phyloP scores from a whole-genome alignment of 2,888 invertebrate genomes.

The Molorchus minor region DNA sequence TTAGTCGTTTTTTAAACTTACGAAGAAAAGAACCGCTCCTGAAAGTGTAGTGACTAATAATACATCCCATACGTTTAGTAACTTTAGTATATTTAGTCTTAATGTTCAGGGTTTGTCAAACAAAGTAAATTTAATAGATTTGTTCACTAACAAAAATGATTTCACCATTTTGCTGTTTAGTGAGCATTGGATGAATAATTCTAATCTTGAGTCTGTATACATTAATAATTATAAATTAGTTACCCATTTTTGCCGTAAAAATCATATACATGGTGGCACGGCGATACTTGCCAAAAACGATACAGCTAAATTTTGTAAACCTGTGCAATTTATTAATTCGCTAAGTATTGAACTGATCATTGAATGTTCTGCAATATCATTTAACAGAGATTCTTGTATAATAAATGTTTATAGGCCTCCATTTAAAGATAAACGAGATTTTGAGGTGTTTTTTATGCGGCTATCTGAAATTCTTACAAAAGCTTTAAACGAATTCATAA shows the following conservation, averaged over 20 bases:
- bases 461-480: neutral
- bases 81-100: neutral
- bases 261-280: neutral
- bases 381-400: no score
- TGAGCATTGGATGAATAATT: neutral
- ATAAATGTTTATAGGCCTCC: neutral
- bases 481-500: neutral
- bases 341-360: neutral
- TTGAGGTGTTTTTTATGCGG: neutral
- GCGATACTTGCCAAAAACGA: neutral
- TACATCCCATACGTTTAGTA: no score
- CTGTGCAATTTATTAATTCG: neutral
- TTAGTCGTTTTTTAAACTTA: no score
- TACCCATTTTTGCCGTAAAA: neutral
- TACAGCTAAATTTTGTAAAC: neutral
- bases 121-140: neutral
- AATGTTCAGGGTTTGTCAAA: neutral
- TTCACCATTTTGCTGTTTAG: neutral
- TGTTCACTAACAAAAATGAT: neutral
- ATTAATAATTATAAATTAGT: neutral
- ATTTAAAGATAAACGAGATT: neutral
- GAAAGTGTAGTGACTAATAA: no score
- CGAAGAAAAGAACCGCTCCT: no score
- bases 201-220: neutral
- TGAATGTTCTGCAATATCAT: neutral